Evolutionary conservation across 2,797 vertebrate genomes (phyloP), one percentile per base, ranked within the genome.

Genomic region (Intellagama lesueurii): DNA sequence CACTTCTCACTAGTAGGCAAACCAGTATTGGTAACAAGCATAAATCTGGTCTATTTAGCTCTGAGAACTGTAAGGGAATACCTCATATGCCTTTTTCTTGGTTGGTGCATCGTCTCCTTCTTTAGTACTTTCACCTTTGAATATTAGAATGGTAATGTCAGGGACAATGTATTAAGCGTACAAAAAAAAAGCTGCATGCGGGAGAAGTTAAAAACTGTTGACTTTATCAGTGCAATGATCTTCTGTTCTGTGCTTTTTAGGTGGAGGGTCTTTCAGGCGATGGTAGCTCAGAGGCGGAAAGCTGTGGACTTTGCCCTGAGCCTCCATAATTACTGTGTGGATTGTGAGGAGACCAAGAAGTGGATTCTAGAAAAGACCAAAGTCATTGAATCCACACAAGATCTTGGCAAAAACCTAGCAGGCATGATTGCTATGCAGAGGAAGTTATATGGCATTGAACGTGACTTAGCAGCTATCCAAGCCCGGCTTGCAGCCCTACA

Each of bases 361-460:
- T 99, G 99, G 99, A 99, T 99, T 91, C 90, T 87, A 88, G 97
- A 98, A 93, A 99, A 99, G 96, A 98, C 98, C 0, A 96, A 95
- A 3, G 96, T 98, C 0, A 98, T 99, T 9, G 97, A 98, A 95
- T 99, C 99, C 82, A 99, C 98, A 0, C 98, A 98, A 70, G 98
- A 99, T 83, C 95, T 99, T 88, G 98, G 98, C 73, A 98, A 96
- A 28, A 98, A 99, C 95, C 96, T 99, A 91, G 97, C 98, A 0
- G 98, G 98, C 0, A 96, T 99, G 94, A 98, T 99, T 94, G 98
- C 98, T 93, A 99, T 99, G 94, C 99, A 99, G 93, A 97, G 99
- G 95, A 99, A 99, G 92, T 96, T 99, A 30, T 98, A 97, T 0
- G 99, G 99, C 90, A 98, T 99, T 47, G 98, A 99, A 95, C 97